phyloP scores from a whole-genome alignment of 2,797 vertebrate species.

The Oreochromis grahami region DNA sequence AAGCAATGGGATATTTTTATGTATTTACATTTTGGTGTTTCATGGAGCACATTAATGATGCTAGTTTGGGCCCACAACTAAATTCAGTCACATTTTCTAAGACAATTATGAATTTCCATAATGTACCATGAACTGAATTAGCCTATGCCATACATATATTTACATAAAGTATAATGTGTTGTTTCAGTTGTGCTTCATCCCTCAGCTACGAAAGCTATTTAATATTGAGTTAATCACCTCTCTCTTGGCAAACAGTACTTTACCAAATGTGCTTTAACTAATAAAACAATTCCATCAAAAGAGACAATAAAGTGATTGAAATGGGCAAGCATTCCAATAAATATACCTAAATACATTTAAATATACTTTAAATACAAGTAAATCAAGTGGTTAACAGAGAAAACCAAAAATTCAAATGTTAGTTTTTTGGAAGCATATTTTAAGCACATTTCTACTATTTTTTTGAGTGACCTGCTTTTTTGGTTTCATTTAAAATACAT shows the following conservation, averaged over 20 bases:
- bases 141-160: not conserved
- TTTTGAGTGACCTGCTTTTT: not conserved
- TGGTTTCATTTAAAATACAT: not conserved
- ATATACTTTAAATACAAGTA: not conserved
- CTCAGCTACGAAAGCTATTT: not conserved
- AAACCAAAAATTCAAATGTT: not conserved
- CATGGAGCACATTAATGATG: not conserved
- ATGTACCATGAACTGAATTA: not conserved
- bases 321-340: not conserved
- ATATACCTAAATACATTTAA: not conserved
- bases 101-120: not conserved
- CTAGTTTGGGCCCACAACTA: not conserved
- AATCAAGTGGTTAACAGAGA: not conserved
- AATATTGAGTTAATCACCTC: not conserved
- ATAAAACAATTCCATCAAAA: not conserved
- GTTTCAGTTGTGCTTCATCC: not conserved
- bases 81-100: accelerated
- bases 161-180: not conserved
- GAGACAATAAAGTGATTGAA: not conserved
- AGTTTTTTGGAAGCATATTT: not conserved
- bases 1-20: not conserved
- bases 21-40: not conserved
- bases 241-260: not conserved
- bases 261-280: not conserved
- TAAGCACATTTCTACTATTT: not conserved